Percentiles rank a stretch among this genome's conserved stretches.
phyloP scores from a whole-genome alignment of 2,888 invertebrate genomes.

The Drosophila diplacantha region DNA sequence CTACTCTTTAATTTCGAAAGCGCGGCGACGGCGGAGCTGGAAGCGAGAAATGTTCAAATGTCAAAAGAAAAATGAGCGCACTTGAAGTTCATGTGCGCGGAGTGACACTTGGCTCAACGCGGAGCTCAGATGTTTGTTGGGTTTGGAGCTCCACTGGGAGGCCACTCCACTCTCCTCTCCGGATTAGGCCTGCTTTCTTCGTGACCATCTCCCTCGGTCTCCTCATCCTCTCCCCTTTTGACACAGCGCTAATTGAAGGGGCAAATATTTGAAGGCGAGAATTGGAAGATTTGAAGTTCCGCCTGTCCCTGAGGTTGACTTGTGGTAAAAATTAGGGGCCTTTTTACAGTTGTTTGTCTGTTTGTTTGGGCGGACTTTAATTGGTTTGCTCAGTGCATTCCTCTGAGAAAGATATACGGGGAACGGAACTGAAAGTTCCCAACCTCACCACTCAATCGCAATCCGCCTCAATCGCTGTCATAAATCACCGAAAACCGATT shows the following conservation, averaged over 20 bases:
- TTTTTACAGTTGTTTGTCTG: constrained; percentile 44
- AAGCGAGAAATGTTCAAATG: constrained; percentile 54
- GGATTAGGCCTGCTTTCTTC: constrained; percentile 49
- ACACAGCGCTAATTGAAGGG: constrained; percentile 66
- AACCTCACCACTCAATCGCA: constrained; percentile 7
- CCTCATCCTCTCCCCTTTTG: constrained; percentile 32
- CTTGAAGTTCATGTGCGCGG: constrained; percentile 60
- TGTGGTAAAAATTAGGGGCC: constrained; percentile 15
- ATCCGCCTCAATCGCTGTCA: constrained; percentile 19
- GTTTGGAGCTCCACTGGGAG: constrained; percentile 26
- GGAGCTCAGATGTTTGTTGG: constrained; percentile 13
- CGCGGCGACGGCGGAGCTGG: constrained; percentile 42
- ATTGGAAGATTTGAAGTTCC: constrained; percentile 48
- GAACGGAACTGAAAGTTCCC: constrained; percentile 16
- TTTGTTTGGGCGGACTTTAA: constrained; percentile 50
- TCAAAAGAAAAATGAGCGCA: constrained; percentile 66
- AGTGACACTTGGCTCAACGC: constrained; percentile 29
- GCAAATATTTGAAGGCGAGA: constrained; percentile 59
- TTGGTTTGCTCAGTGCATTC: constrained; percentile 61
- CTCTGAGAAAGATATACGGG: not conserved
- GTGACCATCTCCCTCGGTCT: constrained; percentile 8
- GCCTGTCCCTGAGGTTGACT: constrained; percentile 29
- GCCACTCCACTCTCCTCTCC: constrained; percentile 5
- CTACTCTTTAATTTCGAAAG: constrained; percentile 68
- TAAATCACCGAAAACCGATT: constrained; percentile 53